A percentile compares a stretch with the other conserved stretches of the same genome.
phyloP scores from a whole-genome alignment of 2,113 vertebrate genomes.

The Microcebus lehilahytsara region DNA sequence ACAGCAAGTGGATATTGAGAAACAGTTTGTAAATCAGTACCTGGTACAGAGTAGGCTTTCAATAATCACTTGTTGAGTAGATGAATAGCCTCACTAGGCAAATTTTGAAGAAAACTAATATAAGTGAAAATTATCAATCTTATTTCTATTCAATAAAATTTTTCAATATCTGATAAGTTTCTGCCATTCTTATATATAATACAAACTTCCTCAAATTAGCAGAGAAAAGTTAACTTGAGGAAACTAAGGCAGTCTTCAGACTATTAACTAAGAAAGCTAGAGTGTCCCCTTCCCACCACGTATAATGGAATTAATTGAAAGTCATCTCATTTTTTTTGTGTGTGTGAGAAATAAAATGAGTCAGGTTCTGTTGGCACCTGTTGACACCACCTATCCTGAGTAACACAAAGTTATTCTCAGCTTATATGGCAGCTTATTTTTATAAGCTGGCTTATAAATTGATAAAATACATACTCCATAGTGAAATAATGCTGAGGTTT shows the following conservation, averaged over 20 bases:
- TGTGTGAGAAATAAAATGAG: background rate
- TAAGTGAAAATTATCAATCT: background rate
- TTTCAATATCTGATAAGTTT: background rate
- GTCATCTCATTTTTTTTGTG: background rate
- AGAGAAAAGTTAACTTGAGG: slow-evolving; percentile 1
- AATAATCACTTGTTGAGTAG: background rate
- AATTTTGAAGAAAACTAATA: background rate
- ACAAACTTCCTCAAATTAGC: background rate
- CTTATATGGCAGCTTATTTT: background rate
- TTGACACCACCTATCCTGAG: background rate
- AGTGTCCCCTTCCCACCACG: too few species aligned
- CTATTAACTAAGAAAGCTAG: background rate
- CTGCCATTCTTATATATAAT: background rate
- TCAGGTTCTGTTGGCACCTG: background rate
- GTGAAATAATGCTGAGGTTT: background rate
- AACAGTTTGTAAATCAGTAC: background rate
- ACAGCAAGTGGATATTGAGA: background rate
- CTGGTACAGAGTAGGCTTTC: background rate
- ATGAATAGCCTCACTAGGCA: background rate
- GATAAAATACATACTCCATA: background rate
- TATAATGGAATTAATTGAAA: background rate
- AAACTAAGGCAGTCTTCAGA: background rate
- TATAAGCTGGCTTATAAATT: background rate
- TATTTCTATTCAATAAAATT: background rate
- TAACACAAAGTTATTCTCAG: background rate